Conservation (phyloP, 2,888 invertebrate genomes). For the Smittia sp. region DNA sequence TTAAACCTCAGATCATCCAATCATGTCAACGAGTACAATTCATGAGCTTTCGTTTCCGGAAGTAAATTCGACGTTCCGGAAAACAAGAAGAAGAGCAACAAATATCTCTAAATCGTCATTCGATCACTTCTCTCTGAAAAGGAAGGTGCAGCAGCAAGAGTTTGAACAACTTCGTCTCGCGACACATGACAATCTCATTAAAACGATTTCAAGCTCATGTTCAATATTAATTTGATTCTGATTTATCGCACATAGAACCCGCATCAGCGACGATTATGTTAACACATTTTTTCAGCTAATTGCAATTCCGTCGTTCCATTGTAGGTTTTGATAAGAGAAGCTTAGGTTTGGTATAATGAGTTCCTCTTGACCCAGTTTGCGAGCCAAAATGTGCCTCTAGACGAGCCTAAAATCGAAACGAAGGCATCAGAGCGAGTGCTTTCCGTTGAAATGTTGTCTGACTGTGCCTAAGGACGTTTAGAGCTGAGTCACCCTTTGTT, state of each 20-base stretch:
- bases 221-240: constrained; percentile 12
- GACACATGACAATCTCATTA: constrained; percentile 4
- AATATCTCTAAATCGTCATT: background rate
- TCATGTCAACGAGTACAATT: no score
- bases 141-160: no score
- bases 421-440: no score
- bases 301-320: constrained; percentile 26
- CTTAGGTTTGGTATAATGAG: constrained; percentile 20
- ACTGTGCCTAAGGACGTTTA: no score
- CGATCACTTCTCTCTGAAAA: no score
- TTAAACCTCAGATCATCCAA: no score
- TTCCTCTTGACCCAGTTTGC: constrained; percentile 39
- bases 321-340: constrained; percentile 18
- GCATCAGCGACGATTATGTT: constrained; percentile 13
- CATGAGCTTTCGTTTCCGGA: background rate
- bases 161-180: no score
- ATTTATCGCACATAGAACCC: constrained; percentile 7
- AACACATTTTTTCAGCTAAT: background rate
- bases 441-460: no score
- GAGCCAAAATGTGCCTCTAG: background rate
- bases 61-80: background rate
- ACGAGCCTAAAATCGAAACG: background rate
- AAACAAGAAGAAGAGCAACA: background rate
- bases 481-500: background rate
- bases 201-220: constrained; percentile 15